These are phyloP conservation scores for Thymelicus sylvestris DNA, from an alignment of 2,888 invertebrate species.

Conservation along the genomic window DNA sequence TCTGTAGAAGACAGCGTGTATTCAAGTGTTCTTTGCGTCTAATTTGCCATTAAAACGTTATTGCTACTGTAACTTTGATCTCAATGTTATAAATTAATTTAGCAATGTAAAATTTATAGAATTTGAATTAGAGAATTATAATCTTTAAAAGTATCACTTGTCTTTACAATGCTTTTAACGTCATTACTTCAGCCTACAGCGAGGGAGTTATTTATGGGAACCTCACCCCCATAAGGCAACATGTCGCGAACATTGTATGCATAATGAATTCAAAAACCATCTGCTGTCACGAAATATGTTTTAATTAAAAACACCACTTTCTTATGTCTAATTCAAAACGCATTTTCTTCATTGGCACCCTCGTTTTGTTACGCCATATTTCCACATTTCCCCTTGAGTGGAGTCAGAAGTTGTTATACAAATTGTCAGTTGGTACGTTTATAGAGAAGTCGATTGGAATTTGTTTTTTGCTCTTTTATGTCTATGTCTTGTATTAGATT, in stretches of 20 bases:
- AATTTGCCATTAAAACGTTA: too few species aligned
- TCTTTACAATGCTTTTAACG: too few species aligned
- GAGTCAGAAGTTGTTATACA: conserved; percentile 26
- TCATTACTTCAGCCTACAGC: too few species aligned
- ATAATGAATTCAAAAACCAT: conserved; percentile 29
- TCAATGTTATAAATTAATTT: too few species aligned
- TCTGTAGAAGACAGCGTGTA: too few species aligned
- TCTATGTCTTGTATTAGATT: too few species aligned
- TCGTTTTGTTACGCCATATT: conserved; percentile 17
- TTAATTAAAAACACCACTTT: conserved; percentile 33
- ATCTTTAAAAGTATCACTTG: too few species aligned
- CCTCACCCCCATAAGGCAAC: not conserved
- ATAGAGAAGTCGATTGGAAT: conserved; percentile 3
- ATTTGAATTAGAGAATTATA: too few species aligned
- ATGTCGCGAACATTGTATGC: not conserved
- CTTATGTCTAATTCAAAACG: conserved; percentile 27
- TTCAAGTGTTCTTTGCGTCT: too few species aligned
- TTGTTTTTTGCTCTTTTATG: not conserved
- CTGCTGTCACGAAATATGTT: conserved; percentile 29
- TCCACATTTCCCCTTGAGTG: conserved; percentile 22
- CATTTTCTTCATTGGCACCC: conserved; percentile 33
- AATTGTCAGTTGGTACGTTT: conserved; percentile 9
- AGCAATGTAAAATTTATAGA: too few species aligned
- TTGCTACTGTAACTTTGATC: too few species aligned
- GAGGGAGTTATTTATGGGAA: too few species aligned